These are phyloP conservation scores for Urocynchramus pylzowi DNA, from an alignment of 2,113 vertebrate genomes.

Conservation along the genomic window DNA sequence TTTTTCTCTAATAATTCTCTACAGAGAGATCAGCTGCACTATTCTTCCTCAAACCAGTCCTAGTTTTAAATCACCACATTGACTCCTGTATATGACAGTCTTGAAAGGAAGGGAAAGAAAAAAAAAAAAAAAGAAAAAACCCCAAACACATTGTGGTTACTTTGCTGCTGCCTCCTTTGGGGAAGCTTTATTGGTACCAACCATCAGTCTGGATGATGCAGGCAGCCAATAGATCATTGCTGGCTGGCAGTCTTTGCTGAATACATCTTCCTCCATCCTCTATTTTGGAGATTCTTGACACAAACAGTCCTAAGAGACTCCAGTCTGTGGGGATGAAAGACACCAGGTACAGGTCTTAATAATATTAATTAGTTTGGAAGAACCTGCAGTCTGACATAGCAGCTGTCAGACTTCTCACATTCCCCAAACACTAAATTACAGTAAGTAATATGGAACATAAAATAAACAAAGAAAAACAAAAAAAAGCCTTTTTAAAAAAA, in stretches of 20 bases:
- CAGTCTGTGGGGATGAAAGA: not conserved
- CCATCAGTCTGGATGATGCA: not conserved
- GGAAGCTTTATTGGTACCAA: not conserved
- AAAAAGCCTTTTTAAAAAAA: not conserved
- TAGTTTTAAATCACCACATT: not conserved
- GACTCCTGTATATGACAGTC: not conserved
- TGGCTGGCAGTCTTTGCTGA: not conserved
- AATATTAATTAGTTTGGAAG: not conserved
- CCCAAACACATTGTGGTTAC: not conserved
- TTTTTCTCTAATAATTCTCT: not conserved
- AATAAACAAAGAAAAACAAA: not conserved
- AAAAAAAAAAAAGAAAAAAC: fast-evolving
- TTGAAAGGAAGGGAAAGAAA: not conserved
- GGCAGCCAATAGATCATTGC: not conserved
- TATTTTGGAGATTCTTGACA: not conserved
- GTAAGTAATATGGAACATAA: not conserved
- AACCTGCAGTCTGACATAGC: not conserved
- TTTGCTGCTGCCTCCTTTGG: not conserved
- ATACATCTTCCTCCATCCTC: not conserved
- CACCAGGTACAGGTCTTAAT: not conserved
- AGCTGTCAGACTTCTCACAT: not conserved
- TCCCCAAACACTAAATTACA: not conserved
- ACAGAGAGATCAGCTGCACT: not conserved
- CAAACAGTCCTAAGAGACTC: not conserved
- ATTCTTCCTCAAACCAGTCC: not conserved